phyloP scores from a whole-genome alignment of 2,888 invertebrate species.

The Lissonota sp. region DNA sequence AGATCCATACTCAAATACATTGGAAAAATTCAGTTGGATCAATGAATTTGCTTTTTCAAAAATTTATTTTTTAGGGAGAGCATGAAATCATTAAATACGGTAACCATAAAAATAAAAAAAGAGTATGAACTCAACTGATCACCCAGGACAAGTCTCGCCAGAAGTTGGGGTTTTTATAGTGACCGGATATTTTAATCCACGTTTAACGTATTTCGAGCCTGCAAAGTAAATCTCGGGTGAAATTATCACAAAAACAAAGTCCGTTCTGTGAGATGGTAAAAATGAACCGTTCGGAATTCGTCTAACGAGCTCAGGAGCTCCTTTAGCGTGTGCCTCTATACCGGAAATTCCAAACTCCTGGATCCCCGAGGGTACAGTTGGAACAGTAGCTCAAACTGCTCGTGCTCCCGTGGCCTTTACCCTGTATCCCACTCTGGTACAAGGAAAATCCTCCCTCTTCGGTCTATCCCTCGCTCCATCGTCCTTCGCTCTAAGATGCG shows the following conservation, averaged over 20 bases:
- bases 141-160: too few species aligned
- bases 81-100: too few species aligned
- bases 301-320: slow-evolving; percentile 38
- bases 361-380: slow-evolving; percentile 55
- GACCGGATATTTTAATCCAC: too few species aligned
- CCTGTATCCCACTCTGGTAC: slow-evolving; percentile 10
- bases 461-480: slow-evolving; percentile 19
- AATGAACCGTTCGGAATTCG: slow-evolving; percentile 13
- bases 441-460: slow-evolving; percentile 17
- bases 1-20: too few species aligned
- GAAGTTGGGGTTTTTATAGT: too few species aligned
- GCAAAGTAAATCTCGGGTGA: slow-evolving; percentile 5
- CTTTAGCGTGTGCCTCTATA: slow-evolving; percentile 41
- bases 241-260: slow-evolving; percentile 3
- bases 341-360: slow-evolving; percentile 54
- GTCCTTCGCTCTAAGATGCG: slow-evolving; percentile 51
- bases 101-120: too few species aligned
- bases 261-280: neutral
- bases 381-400: slow-evolving; percentile 57
- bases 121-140: too few species aligned
- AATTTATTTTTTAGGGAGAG: too few species aligned
- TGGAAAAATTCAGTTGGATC: too few species aligned
- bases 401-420: slow-evolving; percentile 42
- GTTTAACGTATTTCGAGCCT: too few species aligned
- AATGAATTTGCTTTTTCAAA: too few species aligned